These are phyloP conservation scores for Vultur gryphus DNA, from an alignment of 2,797 vertebrate genomes.

Conservation along the genomic window DNA sequence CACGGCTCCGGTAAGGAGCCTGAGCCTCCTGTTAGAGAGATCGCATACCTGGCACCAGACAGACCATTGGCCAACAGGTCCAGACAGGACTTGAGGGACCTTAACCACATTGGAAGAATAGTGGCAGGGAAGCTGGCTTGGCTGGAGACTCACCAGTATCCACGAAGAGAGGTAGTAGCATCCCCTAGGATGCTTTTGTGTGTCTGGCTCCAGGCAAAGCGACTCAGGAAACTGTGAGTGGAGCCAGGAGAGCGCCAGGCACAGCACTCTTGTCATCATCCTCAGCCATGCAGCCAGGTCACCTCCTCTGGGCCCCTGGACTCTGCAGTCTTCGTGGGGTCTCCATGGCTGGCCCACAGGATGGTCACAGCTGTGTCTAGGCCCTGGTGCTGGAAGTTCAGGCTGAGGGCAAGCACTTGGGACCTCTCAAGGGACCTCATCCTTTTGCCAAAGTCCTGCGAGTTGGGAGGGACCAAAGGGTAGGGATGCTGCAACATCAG, in stretches of 20 bases:
- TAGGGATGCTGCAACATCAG: background rate
- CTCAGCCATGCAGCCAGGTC: background rate
- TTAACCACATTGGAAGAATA: background rate
- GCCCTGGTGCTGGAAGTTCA: background rate
- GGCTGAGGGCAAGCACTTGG: background rate
- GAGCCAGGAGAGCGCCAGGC: background rate
- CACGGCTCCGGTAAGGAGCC: background rate
- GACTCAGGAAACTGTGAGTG: background rate
- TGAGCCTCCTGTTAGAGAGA: background rate
- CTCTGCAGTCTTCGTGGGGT: background rate
- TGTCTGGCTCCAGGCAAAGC: background rate
- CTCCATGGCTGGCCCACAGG: background rate
- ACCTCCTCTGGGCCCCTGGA: background rate
- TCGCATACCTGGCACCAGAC: constrained; percentile 1
- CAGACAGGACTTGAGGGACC: background rate
- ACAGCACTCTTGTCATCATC: background rate
- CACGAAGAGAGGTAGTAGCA: background rate
- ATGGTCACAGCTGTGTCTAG: background rate
- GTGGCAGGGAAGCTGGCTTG: background rate
- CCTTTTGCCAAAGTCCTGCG: background rate
- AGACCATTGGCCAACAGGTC: background rate
- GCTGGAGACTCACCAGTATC: background rate
- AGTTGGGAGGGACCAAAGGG: background rate
- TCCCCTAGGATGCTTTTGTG: background rate
- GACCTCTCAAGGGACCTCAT: background rate